Conservation (phyloP, 2,113 vertebrate species). For the Condylura cristata region DNA sequence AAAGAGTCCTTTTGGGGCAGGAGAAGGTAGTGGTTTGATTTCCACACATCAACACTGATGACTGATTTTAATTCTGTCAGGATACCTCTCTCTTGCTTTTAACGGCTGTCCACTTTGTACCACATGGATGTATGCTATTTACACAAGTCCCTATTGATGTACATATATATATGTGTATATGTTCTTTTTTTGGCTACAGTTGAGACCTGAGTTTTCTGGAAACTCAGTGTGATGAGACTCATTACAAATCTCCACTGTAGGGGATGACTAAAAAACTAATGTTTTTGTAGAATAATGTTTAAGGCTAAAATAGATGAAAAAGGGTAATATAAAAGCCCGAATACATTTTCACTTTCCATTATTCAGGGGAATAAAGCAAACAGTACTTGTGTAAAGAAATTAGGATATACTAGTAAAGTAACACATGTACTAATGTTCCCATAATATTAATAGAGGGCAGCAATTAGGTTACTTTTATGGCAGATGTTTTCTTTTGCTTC, state of each 20-base stretch:
- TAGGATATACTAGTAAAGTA: background rate
- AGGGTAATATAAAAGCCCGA: background rate
- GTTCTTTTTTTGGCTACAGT: background rate
- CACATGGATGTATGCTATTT: background rate
- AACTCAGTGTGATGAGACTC: background rate
- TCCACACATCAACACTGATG: background rate
- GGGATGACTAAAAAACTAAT: background rate
- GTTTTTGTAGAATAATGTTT: background rate
- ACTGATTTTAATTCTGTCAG: background rate
- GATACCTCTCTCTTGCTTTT: background rate
- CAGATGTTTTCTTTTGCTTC: background rate
- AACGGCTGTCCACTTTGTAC: background rate
- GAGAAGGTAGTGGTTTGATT: background rate
- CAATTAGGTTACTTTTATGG: background rate
- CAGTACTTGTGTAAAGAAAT: background rate
- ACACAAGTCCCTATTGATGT: background rate
- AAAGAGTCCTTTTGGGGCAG: background rate
- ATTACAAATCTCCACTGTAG: background rate
- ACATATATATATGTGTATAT: too few relatives aligned
- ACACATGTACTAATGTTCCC: background rate
- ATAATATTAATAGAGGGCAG: background rate
- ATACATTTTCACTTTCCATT: background rate
- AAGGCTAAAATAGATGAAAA: background rate
- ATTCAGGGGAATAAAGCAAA: background rate
- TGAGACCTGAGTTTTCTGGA: background rate